Evolutionary conservation across 2,888 invertebrate species (phyloP).

Genomic region (Koerneria pararmatus): DNA sequence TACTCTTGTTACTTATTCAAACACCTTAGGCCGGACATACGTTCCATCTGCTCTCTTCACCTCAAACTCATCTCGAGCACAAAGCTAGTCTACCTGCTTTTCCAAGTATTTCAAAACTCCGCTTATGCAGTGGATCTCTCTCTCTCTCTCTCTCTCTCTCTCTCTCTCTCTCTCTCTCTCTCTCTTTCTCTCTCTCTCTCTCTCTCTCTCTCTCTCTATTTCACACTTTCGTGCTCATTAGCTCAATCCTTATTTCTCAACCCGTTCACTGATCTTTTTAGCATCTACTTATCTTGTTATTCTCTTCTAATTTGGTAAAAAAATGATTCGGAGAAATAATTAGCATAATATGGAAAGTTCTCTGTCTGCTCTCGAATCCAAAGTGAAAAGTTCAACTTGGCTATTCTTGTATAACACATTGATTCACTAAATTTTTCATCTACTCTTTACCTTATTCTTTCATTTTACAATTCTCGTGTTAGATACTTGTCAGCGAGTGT

Average conservation of each 20-base stretch:
- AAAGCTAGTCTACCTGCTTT: background rate
- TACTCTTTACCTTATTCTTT: no score
- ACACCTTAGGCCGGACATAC: background rate
- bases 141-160: background rate
- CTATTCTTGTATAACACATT: no score
- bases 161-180: background rate
- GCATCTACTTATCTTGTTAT: conserved; percentile 9
- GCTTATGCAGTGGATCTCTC: conserved; percentile 12
- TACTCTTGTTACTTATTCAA: conserved; percentile 14
- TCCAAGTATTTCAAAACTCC: conserved; percentile 8
- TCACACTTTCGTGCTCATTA: conserved; percentile 12
- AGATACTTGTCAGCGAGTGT: no score
- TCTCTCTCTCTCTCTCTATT: background rate
- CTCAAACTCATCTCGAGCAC: background rate
- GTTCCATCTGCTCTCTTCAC: background rate
- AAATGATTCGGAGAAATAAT: no score
- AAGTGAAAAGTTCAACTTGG: no score
- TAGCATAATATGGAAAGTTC: background rate
- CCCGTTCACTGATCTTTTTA: background rate
- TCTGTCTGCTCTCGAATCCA: background rate
- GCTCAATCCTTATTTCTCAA: background rate
- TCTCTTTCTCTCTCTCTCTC: background rate
- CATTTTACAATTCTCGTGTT: no score
- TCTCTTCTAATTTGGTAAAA: no score
- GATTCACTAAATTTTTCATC: no score